Base-by-base conservation (phyloP, 1,140 invertebrate genomes). In the Drosophila willistoni region DNA sequence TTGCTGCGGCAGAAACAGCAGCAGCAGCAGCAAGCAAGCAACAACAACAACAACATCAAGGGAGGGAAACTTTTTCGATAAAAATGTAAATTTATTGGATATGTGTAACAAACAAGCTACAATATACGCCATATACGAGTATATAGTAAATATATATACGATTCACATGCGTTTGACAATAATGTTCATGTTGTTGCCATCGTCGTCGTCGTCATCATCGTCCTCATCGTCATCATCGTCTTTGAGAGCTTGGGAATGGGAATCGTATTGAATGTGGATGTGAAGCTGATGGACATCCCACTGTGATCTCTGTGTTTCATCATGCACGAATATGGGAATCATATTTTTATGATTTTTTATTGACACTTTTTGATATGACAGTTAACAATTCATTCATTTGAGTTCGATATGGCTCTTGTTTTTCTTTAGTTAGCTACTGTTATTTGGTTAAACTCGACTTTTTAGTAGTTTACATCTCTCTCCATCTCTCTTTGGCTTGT, bases 41-140 rank as follows among this genome's bases (percentile, higher is more conserved):
- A 57, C 42, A 75, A 14, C 33, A 74, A 51, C 71, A 81, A 14
- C 33, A 74, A 51, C 71, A 81, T 65, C 69, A 80, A 70, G 55
- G 51, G 78, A 59, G 68, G 66, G 68, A 89, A 87, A 89, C 80
- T 89, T 89, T 89, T 89, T 89, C 84, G 84, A 89, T 89, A 89
- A 89, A 89, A 89, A 89, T 89, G 84, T 89, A 89, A 89, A 89
- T 89, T 89, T 89, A 89, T 84, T 84, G 85, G 70, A 80, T 90
- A 75, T 87, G 73, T 84, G 77, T 84, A 86, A 89, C 84, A 87
- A 87, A 87, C 85, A 87, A 81, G 73, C 75, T 81, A 69, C 55
- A 47, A 59, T 60, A 64, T 56, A 25, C 55, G 41, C 7, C 17
- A 39, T 71, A 44, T 29, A 41, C 9, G 41, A 34, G 56, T 33